Evolutionary conservation across 1,140 invertebrate genomes (phyloP).

Genomic region (Tribolium madens): DNA sequence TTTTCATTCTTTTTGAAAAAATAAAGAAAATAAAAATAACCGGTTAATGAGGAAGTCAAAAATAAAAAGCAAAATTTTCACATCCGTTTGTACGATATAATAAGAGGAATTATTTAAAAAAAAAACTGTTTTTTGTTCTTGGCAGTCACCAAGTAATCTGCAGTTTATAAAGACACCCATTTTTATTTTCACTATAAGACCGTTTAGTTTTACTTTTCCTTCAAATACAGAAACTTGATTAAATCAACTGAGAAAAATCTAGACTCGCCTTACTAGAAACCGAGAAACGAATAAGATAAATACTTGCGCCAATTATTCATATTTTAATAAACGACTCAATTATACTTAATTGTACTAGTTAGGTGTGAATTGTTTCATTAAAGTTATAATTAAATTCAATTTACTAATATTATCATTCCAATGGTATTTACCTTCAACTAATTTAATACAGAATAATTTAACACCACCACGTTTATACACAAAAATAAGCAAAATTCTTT

Average conservation of each 20-base stretch:
- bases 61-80: no score
- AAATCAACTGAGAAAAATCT: neutral
- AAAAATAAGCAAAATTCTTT: neutral
- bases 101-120: no score
- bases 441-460: conserved; percentile 1
- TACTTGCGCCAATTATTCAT: conserved; percentile 15
- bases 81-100: no score
- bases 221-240: neutral
- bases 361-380: conserved; percentile 27
- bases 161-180: neutral
- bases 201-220: neutral
- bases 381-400: conserved; percentile 27
- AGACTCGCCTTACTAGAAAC: neutral
- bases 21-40: neutral
- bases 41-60: neutral
- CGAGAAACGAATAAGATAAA: neutral
- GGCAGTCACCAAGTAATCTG: neutral
- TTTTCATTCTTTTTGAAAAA: neutral
- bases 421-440: conserved; percentile 30
- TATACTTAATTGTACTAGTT: conserved; percentile 19
- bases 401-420: conserved; percentile 22
- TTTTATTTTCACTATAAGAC: neutral
- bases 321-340: conserved; percentile 11
- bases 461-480: neutral
- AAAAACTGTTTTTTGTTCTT: neutral